These are phyloP conservation scores for Cremastobaeus sp. DNA, from an alignment of 2,888 invertebrate species.

Conservation along the genomic window DNA sequence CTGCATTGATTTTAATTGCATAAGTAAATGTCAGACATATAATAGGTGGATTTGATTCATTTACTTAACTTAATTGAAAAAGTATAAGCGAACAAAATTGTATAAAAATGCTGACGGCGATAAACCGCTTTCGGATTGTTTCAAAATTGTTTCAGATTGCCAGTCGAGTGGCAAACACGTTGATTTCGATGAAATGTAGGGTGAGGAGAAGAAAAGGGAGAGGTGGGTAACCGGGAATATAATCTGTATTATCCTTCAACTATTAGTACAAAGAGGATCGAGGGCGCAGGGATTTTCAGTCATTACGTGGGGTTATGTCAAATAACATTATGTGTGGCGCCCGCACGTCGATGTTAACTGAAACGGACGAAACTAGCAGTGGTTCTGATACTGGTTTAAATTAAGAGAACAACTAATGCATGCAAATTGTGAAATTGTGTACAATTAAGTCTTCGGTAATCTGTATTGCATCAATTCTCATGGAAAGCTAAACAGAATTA, in stretches of 20 bases:
- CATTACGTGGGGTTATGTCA: conserved; percentile 70
- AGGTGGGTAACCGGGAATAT: conserved; percentile 66
- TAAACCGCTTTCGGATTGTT: conserved; percentile 64
- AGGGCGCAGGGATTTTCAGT: conserved; percentile 73
- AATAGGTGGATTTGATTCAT: conserved; percentile 23
- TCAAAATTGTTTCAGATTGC: conserved; percentile 75
- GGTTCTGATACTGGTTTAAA: conserved; percentile 22
- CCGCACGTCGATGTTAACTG: conserved; percentile 61
- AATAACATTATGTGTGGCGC: conserved; percentile 71
- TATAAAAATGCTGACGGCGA: conserved; percentile 61
- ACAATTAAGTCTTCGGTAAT: conserved; percentile 20
- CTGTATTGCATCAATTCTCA: no score
- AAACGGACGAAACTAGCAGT: conserved; percentile 48
- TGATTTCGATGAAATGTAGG: conserved; percentile 63
- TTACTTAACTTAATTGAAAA: conserved; percentile 52
- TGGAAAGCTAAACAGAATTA: no score
- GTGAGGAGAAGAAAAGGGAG: conserved; percentile 62
- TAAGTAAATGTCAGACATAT: conserved; percentile 7
- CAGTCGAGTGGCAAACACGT: conserved; percentile 73
- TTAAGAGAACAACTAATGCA: conserved; percentile 47
- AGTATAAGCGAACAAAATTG: conserved; percentile 41
- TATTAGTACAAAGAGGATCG: conserved; percentile 75
- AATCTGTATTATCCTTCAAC: conserved; percentile 77
- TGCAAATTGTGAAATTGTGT: conserved; percentile 24
- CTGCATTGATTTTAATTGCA: no score